phyloP scores from a whole-genome alignment of 2,797 vertebrate genomes.

The Tenualosa thibaudeaui region DNA sequence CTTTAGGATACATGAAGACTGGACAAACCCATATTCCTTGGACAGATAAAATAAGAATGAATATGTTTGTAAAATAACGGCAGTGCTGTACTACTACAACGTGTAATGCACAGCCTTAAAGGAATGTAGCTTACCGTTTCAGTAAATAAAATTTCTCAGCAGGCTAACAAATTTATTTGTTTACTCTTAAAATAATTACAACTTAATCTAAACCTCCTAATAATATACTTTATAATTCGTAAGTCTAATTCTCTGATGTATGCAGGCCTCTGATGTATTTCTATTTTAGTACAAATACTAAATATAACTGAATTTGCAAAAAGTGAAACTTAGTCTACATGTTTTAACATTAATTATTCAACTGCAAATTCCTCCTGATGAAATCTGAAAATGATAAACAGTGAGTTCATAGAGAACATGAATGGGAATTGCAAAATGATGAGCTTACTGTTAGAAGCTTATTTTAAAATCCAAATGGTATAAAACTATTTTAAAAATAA shows the following conservation, averaged over 20 bases:
- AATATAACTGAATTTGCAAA: background rate
- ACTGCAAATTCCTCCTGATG: background rate
- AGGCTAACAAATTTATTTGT: background rate
- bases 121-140: background rate
- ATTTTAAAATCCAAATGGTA: background rate
- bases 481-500: background rate
- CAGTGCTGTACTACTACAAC: background rate
- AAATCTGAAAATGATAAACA: background rate
- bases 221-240: background rate
- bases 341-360: background rate
- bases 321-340: background rate
- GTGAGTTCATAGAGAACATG: background rate
- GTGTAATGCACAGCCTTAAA: background rate
- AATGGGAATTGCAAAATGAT: background rate
- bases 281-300: background rate
- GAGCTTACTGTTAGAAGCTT: background rate
- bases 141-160: background rate
- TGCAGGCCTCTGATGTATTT: background rate
- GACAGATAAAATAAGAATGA: too few species aligned
- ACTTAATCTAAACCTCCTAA: background rate
- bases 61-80: too few species aligned
- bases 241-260: too few species aligned
- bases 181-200: constrained; percentile 2
- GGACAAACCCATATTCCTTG: background rate
- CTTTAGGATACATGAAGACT: background rate